Conservation (phyloP, 2,113 vertebrate species). For the Perca flavescens region DNA sequence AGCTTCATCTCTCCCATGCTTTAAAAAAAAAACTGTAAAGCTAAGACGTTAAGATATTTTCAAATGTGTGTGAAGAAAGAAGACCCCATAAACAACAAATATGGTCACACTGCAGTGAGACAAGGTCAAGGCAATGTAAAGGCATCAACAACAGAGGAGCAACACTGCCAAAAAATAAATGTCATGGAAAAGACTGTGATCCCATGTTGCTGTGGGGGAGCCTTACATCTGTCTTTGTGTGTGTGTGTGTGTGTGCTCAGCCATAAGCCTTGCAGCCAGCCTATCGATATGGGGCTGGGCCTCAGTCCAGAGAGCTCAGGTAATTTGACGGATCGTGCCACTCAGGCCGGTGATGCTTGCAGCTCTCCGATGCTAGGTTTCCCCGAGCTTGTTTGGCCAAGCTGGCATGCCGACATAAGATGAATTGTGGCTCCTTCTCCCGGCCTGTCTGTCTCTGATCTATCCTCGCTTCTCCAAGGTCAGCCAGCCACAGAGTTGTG, state of each 20-base stretch:
- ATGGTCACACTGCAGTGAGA: conserved; percentile 12
- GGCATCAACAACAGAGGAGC: conserved; percentile 42
- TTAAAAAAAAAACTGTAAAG: neutral
- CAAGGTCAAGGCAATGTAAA: conserved; percentile 57
- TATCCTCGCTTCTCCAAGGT: conserved; percentile 80
- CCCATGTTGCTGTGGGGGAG: conserved; percentile 41
- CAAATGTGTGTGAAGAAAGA: conserved; percentile 7
- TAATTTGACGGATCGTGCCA: conserved; percentile 81
- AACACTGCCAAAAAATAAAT: conserved; percentile 66
- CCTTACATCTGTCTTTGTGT: neutral
- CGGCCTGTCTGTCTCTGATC: conserved; percentile 75
- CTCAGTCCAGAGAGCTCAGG: conserved; percentile 77
- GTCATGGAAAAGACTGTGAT: conserved; percentile 60
- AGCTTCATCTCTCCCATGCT: neutral
- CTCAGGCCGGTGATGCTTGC: conserved; percentile 66
- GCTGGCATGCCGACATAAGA: conserved; percentile 76
- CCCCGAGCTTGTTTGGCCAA: conserved; percentile 80
- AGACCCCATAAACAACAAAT: conserved; percentile 11
- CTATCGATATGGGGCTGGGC: conserved; percentile 55
- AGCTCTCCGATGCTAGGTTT: conserved; percentile 74
- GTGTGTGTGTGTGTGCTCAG: conserved; percentile 21
- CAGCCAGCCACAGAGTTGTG: conserved; percentile 71
- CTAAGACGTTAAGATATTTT: conserved; percentile 5
- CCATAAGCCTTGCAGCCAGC: conserved; percentile 57
- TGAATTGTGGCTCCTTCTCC: conserved; percentile 75